phyloP scores from a whole-genome alignment of 2,888 invertebrate species.

The Doris montereyensis region DNA sequence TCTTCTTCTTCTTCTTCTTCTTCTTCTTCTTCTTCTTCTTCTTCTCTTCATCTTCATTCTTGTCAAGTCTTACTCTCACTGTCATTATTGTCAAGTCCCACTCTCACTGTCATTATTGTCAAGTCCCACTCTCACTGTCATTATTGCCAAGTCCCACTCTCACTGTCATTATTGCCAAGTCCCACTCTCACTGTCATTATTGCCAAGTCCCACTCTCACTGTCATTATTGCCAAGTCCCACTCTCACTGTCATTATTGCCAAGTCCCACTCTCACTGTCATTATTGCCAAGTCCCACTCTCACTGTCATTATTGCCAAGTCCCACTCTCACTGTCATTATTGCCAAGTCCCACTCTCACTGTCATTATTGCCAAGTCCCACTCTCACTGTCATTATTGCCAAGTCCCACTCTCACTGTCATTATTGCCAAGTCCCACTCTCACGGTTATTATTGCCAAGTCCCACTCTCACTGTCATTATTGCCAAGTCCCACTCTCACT shows the following conservation, averaged over 20 bases:
- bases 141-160: no score
- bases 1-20: no score
- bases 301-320: not conserved
- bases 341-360: not conserved
- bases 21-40: not conserved
- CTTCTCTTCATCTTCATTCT: not conserved
- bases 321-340: no score
- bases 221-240: not conserved
- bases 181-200: no score
- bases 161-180: not conserved
- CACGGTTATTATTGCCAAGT: not conserved
- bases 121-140: no score
- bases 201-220: not conserved
- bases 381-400: not conserved
- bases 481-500: not conserved
- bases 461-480: not conserved
- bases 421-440: not conserved
- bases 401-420: no score
- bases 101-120: not conserved
- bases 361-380: not conserved
- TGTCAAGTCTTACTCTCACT: not conserved
- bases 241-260: no score
- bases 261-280: not conserved
- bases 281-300: not conserved
- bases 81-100: not conserved